These are phyloP conservation scores for Trilocha varians DNA, from an alignment of 2,888 invertebrate species.

Conservation along the genomic window DNA sequence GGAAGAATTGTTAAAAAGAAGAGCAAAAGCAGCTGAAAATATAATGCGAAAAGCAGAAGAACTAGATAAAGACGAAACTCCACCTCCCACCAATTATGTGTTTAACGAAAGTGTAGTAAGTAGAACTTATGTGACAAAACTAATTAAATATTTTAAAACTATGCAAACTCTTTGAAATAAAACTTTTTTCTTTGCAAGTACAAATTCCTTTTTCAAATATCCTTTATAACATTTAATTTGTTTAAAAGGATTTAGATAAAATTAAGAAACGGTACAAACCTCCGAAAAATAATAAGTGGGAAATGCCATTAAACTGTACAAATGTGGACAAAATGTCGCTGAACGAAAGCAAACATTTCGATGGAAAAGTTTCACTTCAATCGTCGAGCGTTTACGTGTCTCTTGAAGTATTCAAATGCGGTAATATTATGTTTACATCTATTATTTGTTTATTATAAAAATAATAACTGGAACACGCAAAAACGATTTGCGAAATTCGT, in stretches of 20 bases:
- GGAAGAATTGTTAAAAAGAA: slow-evolving; percentile 36
- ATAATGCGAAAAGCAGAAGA: slow-evolving; percentile 54
- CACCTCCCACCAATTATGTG: slow-evolving; percentile 29
- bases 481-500: no score
- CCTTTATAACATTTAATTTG: slow-evolving; percentile 3
- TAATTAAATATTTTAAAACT: no score
- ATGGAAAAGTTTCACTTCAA: slow-evolving; percentile 44
- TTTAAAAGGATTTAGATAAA: slow-evolving; percentile 38
- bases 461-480: background rate
- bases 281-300: slow-evolving; percentile 22
- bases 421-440: no score
- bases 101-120: slow-evolving; percentile 53
- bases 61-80: slow-evolving; percentile 25
- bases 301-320: slow-evolving; percentile 35
- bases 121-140: no score
- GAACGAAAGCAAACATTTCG: slow-evolving; percentile 40
- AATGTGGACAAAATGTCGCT: slow-evolving; percentile 36
- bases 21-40: slow-evolving; percentile 44
- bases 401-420: slow-evolving; percentile 53
- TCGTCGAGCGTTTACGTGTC: slow-evolving; percentile 50
- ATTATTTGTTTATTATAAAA: background rate
- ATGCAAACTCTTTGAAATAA: no score
- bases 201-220: background rate
- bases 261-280: slow-evolving; percentile 29
- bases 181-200: no score